These are phyloP conservation scores for Triplophysa dalaica DNA, from an alignment of 2,113 vertebrate genomes.

Conservation along the genomic window DNA sequence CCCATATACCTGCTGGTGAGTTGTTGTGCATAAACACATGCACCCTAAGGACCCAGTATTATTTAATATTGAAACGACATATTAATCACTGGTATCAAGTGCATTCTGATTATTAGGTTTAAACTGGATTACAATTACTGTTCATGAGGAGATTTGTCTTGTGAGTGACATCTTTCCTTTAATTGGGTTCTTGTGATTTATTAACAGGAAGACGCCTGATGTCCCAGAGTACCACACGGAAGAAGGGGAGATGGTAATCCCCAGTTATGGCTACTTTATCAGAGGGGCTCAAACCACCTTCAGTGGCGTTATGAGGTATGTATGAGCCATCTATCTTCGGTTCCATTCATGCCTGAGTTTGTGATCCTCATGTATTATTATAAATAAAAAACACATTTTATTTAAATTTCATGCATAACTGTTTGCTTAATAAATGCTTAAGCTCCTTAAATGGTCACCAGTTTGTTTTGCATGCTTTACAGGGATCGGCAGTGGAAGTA, in stretches of 20 bases:
- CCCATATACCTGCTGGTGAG: constrained; percentile 93
- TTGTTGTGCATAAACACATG: constrained; percentile 14
- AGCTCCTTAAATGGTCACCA: background rate
- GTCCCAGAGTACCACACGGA: constrained; percentile 84
- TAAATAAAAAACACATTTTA: background rate
- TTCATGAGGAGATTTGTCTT: background rate
- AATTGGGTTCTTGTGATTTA: background rate
- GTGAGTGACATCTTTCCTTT: background rate
- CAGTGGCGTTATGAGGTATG: constrained; percentile 88
- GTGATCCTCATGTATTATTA: background rate
- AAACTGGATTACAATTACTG: background rate
- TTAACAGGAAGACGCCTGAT: constrained; percentile 84
- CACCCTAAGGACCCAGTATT: background rate
- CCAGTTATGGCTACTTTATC: constrained; percentile 89
- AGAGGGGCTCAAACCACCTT: constrained; percentile 94
- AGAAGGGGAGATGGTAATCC: constrained; percentile 90
- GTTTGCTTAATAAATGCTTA: background rate
- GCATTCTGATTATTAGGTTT: background rate
- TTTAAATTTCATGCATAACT: background rate
- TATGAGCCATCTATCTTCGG: background rate
- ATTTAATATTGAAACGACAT: background rate
- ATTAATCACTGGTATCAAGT: background rate
- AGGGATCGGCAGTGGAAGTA: constrained; percentile 99
- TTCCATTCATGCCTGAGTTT: background rate
- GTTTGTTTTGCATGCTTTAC: constrained; percentile 57